phyloP scores from a whole-genome alignment of 1,140 invertebrate genomes.

The Ylistrum balloti region DNA sequence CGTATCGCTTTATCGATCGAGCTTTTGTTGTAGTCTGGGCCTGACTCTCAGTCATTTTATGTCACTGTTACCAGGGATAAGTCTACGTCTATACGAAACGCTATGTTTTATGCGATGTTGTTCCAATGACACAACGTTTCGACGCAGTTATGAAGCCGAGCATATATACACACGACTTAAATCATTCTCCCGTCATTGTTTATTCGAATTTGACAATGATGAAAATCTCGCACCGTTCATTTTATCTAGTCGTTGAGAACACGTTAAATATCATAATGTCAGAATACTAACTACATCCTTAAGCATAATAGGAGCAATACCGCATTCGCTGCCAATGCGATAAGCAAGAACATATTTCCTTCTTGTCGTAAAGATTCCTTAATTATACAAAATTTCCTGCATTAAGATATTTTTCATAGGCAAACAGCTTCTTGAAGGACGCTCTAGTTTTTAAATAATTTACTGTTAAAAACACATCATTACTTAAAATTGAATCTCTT shows the following conservation, averaged over 20 bases:
- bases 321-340: too few species aligned
- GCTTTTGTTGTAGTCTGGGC: conserved; percentile 9
- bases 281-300: not conserved
- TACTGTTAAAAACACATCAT: too few species aligned
- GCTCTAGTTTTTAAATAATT: too few species aligned
- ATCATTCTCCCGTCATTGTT: not conserved
- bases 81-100: not conserved
- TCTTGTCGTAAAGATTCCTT: too few species aligned
- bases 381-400: too few species aligned
- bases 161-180: not conserved
- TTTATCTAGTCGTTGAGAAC: not conserved
- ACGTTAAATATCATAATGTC: not conserved
- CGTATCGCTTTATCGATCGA: not conserved
- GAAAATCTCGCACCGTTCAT: not conserved
- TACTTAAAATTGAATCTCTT: too few species aligned
- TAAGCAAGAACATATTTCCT: too few species aligned
- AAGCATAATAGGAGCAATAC: not conserved
- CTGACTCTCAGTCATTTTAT: not conserved
- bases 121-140: not conserved
- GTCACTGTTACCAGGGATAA: not conserved
- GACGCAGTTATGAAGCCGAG: not conserved
- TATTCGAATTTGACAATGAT: not conserved
- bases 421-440: too few species aligned
- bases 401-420: too few species aligned
- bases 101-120: not conserved